Evolutionary conservation across 2,888 invertebrate genomes (phyloP).

Genomic region (Tipula helvola): DNA sequence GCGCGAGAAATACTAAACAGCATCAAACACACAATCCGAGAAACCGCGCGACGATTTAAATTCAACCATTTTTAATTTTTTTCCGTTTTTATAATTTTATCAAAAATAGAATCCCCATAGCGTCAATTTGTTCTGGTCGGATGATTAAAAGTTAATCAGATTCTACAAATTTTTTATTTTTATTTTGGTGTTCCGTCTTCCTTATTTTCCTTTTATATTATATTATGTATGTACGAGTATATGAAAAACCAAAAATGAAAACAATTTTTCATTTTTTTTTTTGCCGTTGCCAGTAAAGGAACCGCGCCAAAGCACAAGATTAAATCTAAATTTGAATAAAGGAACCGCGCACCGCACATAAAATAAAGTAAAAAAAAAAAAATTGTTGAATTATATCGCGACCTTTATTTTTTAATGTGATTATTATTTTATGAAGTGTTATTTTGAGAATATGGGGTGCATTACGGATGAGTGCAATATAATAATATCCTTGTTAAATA

Average conservation of each 20-base stretch:
- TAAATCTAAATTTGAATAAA: not conserved
- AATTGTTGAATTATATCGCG: not conserved
- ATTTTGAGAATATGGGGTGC: not conserved
- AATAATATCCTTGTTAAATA: not conserved
- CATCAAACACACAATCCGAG: not conserved
- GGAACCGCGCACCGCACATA: not conserved
- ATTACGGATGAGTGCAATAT: not conserved
- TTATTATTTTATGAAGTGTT: slow-evolving; percentile 4
- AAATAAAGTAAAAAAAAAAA: not conserved
- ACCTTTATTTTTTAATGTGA: slow-evolving; percentile 4
- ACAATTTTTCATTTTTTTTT: not conserved
- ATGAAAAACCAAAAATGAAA: not conserved
- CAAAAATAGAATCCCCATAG: slow-evolving; percentile 4
- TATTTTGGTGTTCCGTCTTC: not conserved
- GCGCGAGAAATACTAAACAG: not conserved
- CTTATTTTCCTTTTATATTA: not conserved
- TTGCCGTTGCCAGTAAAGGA: not conserved
- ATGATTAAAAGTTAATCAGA: slow-evolving; percentile 4
- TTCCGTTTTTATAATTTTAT: not conserved
- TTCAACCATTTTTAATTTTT: not conserved
- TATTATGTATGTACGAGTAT: not conserved
- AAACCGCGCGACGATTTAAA: not conserved
- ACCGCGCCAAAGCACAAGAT: not conserved
- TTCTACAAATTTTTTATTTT: not conserved
- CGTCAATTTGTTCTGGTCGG: slow-evolving; percentile 4